A percentile compares a stretch with the other conserved stretches of the same genome.
Evolutionary conservation across 2,888 invertebrate genomes (phyloP).

Genomic region (Lepidocyrtoides sp.): DNA sequence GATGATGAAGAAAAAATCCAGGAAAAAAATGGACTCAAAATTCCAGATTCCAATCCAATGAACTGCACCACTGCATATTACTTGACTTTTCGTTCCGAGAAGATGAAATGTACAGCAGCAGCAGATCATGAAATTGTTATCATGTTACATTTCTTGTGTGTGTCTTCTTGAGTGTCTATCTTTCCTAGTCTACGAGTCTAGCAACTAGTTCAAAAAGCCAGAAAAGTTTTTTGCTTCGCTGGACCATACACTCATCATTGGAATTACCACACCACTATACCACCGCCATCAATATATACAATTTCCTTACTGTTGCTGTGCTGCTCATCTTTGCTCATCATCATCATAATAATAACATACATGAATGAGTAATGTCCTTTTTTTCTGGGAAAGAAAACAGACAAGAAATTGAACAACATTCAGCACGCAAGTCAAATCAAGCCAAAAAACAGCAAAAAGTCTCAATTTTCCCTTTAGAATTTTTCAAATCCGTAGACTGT

Average conservation of each 20-base stretch:
- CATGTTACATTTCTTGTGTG: slow-evolving; percentile 25
- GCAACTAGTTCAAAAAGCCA: not conserved
- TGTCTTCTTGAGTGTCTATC: not conserved
- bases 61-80: slow-evolving; percentile 57
- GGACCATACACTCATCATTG: slow-evolving; percentile 34
- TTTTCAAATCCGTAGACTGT: not conserved
- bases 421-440: not conserved
- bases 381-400: slow-evolving; percentile 11
- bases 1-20: slow-evolving; percentile 28
- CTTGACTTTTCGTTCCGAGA: slow-evolving; percentile 6
- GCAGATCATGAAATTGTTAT: slow-evolving; percentile 43
- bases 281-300: too few relatives aligned
- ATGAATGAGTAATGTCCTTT: slow-evolving; percentile 65
- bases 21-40: slow-evolving; percentile 70
- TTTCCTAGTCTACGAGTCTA: not conserved
- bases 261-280: slow-evolving; percentile 48
- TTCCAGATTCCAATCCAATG: slow-evolving; percentile 77
- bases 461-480: not conserved
- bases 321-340: slow-evolving; percentile 13
- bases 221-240: slow-evolving; percentile 60
- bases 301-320: too few relatives aligned
- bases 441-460: not conserved
- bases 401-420: slow-evolving; percentile 18
- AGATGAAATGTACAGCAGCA: slow-evolving; percentile 23
- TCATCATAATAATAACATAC: slow-evolving; percentile 54